phyloP scores from a whole-genome alignment of 2,888 invertebrate genomes.

The Macrostomum cliftonense region DNA sequence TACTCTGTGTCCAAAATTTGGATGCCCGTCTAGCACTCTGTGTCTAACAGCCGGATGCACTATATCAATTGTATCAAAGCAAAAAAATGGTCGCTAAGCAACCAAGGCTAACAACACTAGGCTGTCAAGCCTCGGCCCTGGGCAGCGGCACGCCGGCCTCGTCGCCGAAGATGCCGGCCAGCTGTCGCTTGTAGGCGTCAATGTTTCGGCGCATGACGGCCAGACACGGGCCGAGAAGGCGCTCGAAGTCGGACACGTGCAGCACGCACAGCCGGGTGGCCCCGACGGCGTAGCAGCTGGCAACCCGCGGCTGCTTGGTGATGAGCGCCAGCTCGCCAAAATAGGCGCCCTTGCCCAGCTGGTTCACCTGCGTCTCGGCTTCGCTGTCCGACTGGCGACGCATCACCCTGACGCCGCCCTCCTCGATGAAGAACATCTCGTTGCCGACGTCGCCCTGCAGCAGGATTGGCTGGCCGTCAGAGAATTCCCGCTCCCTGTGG shows the following conservation, averaged over 20 bases:
- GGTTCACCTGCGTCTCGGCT: constrained; percentile 30
- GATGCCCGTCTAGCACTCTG: no score
- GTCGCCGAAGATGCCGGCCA: constrained; percentile 70
- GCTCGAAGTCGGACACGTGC: constrained; percentile 90
- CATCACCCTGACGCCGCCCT: constrained; percentile 67
- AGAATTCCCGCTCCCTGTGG: constrained; percentile 52
- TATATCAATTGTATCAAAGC: no score
- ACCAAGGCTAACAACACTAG: no score
- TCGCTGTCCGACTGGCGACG: constrained; percentile 39
- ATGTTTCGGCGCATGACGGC: constrained; percentile 94
- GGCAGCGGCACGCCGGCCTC: constrained; percentile 11
- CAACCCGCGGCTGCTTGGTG: constrained; percentile 86
- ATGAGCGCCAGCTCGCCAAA: constrained; percentile 91
- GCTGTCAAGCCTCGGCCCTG: no score
- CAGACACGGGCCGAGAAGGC: constrained; percentile 90
- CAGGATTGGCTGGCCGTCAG: constrained; percentile 41
- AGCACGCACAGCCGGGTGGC: constrained; percentile 46
- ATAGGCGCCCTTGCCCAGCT: constrained; percentile 51
- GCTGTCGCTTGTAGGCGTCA: constrained; percentile 84
- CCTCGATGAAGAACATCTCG: constrained; percentile 94
- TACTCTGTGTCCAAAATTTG: no score
- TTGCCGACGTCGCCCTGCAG: constrained; percentile 62
- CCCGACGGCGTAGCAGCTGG: constrained; percentile 48
- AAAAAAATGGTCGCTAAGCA: no score
- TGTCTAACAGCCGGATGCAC: no score